Evolutionary conservation across 2,888 invertebrate genomes (phyloP).

Genomic region (Ormyrus rosae): DNA sequence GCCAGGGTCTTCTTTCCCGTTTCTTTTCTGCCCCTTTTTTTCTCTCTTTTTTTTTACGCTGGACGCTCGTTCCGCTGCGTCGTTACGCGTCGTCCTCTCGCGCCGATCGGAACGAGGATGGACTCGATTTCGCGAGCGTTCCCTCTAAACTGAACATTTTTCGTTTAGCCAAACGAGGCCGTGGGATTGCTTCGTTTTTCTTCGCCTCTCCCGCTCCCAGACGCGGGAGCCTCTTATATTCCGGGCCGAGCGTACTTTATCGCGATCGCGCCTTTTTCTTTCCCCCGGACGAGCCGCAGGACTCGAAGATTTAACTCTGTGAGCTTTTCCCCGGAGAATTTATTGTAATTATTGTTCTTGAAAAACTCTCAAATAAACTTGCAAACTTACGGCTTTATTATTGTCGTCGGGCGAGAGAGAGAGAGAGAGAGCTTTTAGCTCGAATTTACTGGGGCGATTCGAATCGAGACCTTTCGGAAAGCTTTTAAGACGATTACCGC

Average conservation of each 20-base stretch:
- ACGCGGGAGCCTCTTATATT: not conserved
- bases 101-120: constrained; percentile 39
- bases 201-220: not conserved
- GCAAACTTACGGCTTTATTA: constrained; percentile 25
- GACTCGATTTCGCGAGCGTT: not conserved
- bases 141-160: constrained; percentile 2
- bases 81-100: constrained; percentile 32
- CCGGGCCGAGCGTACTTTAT: constrained; percentile 6
- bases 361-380: constrained; percentile 3
- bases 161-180: constrained; percentile 30
- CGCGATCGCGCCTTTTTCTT: constrained; percentile 4
- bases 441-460: constrained; percentile 25
- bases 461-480: constrained; percentile 18
- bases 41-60: not conserved
- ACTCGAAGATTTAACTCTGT: constrained; percentile 4
- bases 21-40: not conserved
- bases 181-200: constrained; percentile 26
- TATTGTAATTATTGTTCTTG: constrained; percentile 38
- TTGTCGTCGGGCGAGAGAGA: constrained; percentile 3
- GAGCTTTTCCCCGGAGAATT: constrained; percentile 31
- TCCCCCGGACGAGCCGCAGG: not conserved
- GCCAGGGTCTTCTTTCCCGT: not conserved
- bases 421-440: not conserved
- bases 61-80: constrained; percentile 28
- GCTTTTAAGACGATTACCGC: constrained; percentile 50